Conservation (phyloP, 2,113 vertebrate genomes). For the Cynopterus brachyotis region DNA sequence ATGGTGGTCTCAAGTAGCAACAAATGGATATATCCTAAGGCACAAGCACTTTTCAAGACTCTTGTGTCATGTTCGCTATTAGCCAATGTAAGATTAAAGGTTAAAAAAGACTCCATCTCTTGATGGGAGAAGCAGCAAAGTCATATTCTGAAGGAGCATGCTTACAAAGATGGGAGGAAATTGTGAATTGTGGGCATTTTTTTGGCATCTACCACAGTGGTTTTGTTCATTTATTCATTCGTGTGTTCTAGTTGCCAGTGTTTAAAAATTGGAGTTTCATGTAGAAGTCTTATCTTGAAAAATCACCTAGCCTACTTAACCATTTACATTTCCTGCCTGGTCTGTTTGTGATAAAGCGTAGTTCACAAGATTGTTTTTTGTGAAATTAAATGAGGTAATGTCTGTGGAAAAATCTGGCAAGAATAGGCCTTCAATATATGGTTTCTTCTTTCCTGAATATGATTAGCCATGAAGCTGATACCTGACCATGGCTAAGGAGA, state of each 20-base stretch:
- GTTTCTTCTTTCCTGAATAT: slow-evolving; percentile 39
- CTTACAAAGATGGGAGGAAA: not conserved
- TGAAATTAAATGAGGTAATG: slow-evolving; percentile 50
- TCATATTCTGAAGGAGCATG: not conserved
- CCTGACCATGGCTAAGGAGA: not conserved
- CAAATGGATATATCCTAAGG: not conserved
- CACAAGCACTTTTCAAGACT: not conserved
- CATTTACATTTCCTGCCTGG: not conserved
- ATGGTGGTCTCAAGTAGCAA: not conserved
- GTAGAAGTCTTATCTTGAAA: not conserved
- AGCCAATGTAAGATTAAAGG: not conserved
- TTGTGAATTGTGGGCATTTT: not conserved
- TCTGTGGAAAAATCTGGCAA: slow-evolving; percentile 32
- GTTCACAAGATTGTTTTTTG: slow-evolving; percentile 30
- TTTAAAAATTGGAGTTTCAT: slow-evolving; percentile 23
- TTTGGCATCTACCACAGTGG: not conserved
- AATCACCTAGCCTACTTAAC: not conserved
- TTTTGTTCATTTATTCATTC: not conserved
- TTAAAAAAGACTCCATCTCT: not conserved
- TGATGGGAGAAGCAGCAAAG: not conserved
- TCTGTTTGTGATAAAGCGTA: not conserved
- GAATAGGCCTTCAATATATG: not conserved
- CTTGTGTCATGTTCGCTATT: not conserved
- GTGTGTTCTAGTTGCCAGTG: not conserved
- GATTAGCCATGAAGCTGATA: not conserved